Base-by-base conservation (phyloP, 2,797 vertebrate species). In the Microctenopoma stevenorrisi region DNA sequence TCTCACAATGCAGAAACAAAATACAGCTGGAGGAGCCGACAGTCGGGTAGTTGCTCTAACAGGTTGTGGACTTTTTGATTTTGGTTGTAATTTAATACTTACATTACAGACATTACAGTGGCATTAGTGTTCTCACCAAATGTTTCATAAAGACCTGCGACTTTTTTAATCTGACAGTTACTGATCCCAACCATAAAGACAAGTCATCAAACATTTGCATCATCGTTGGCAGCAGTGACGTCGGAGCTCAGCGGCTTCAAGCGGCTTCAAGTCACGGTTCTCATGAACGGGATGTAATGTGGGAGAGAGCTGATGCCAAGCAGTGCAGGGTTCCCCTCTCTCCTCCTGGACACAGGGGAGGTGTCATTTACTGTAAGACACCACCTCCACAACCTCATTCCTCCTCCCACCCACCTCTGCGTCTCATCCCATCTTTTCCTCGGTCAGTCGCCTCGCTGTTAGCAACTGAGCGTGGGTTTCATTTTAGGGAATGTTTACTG, bases 401-500 rank as follows among this genome's bases (percentile, higher is more conserved):
- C 58, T 40, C 18, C 18, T 18, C 18, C 65, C 76, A 63, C 75
- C 72, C 74, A 68, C 57, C 63, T 68, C 57, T 66, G 25, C 7
- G 13, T 78, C 64, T 76, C 69, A 67, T 55, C 46, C 76, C 84
- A 72, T 80, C 54, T 68, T 63, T 44, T 68, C 33, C 77, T 78
- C 62, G 14, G 59, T 77, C 78, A 63, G 71, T 76, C 79, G 73
- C 64, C 52, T 58, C 3, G 65, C 52, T 71, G 38, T 42, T 22
- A 22, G 22, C 22, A 61, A 51, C 55, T 5, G 60, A 81, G 72
- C 4, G 37, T 79, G 83, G 85, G 85, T 76, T 89, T 90, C 76
- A 81, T 88, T 83, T 83, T 60, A 69, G 76, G 81, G 64, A 81
- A 81, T 88, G 77, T 90, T 90, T 84, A 71, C 66, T 82, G 54